Evolutionary conservation across 1,140 invertebrate genomes (phyloP), one percentile per base, ranked within the genome.

Genomic region (Aphaenogaster ashmeadi): DNA sequence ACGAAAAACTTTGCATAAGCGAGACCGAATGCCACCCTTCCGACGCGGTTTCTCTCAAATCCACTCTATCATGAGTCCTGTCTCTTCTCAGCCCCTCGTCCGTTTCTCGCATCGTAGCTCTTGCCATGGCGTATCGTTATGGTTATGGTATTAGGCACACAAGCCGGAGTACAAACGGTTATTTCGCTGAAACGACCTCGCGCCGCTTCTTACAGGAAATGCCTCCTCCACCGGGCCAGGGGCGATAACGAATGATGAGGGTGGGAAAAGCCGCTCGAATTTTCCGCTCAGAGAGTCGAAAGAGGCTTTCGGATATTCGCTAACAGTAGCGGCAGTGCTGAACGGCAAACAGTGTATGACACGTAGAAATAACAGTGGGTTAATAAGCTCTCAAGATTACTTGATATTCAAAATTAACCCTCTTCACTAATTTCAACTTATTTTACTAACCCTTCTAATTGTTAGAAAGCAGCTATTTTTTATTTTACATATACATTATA

Each of bases 121-220:
- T 90, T 87, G 81, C 62, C 62, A 15, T 33, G 89, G 86, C 86
- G 89, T 93, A 93, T 92, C 91, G 93, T 94, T 94, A 94, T 87
- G 93, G 93, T 94, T 94, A 94, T 93, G 93, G 91, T 90, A 93
- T 92, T 92, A 92, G 92, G 93, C 92, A 91, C 84, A 92, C 90
- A 88, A 89, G 90, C 90, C 90, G 80, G 88, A 90, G 90, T 94
- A 94, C 93, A 94, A 94, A 94, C 92, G 93, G 93, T 94, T 94
- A 94, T 94, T 93, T 89, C 87, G 86, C 79, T 87, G 90, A 89
- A 94, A 94, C 91, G 93, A 93, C 87, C 90, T 81, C 77, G 75
- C 60, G 67, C 47, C 33, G 41, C 56, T 88, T 90, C 85, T 88
- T 87, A 74, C 87, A 74, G 90, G 64, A 88, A 91, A 91, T 87